phyloP scores from a whole-genome alignment of 1,140 invertebrate species.

The Drosophila hydei region DNA sequence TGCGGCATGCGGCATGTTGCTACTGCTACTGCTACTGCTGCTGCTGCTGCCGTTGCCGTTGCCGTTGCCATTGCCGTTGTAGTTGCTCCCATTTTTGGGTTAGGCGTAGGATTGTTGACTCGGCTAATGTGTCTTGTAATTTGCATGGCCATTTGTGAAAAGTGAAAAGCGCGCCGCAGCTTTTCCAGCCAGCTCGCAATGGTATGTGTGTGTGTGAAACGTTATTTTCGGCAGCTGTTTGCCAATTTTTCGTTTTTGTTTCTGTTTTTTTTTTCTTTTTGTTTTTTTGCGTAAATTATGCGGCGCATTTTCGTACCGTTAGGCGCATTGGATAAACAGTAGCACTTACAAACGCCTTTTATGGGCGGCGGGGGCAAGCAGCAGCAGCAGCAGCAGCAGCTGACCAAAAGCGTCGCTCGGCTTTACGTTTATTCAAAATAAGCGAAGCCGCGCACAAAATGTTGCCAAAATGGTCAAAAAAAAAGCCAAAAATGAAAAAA shows the following conservation, averaged over 20 bases:
- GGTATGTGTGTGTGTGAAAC: neutral
- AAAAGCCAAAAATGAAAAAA: constrained; percentile 15
- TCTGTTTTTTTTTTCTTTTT: neutral
- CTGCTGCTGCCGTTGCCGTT: constrained; percentile 25
- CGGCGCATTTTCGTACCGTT: constrained; percentile 71
- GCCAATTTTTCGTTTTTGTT: constrained; percentile 26
- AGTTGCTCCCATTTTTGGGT: constrained; percentile 76
- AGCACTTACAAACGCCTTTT: constrained; percentile 80
- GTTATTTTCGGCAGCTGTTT: constrained; percentile 41
- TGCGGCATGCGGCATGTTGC: constrained; percentile 37
- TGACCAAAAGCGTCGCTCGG: constrained; percentile 61
- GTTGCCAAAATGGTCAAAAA: constrained; percentile 15
- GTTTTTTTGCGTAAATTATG: constrained; percentile 75
- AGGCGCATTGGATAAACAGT: constrained; percentile 66
- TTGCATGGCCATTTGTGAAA: constrained; percentile 81
- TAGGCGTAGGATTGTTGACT: constrained; percentile 73
- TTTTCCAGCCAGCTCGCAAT: constrained; percentile 6
- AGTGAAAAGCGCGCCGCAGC: constrained; percentile 66
- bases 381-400: constrained; percentile 15
- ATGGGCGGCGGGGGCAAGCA: constrained; percentile 41
- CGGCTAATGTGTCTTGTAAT: constrained; percentile 82
- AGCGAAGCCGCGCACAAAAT: constrained; percentile 21
- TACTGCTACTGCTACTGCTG: constrained; percentile 15
- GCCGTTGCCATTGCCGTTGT: constrained; percentile 28
- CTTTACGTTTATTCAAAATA: constrained; percentile 43